These are phyloP conservation scores for Anthophora plumipes DNA, from an alignment of 2,888 invertebrate species.

Conservation along the genomic window DNA sequence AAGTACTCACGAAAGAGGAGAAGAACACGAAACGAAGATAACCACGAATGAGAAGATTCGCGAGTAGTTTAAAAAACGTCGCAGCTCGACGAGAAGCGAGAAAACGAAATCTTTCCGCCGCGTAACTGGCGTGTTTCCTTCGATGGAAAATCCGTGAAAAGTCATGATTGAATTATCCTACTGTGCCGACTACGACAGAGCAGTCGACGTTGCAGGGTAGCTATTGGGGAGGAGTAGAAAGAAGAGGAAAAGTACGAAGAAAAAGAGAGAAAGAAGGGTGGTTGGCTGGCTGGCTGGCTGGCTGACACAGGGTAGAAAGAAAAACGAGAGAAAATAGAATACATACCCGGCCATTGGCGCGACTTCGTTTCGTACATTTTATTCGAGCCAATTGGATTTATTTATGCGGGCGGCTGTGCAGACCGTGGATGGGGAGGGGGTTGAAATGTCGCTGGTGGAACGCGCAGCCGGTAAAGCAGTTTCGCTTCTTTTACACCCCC, in stretches of 20 bases:
- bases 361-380: slow-evolving; percentile 77
- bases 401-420: slow-evolving; percentile 74
- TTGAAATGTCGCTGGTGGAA: slow-evolving; percentile 61
- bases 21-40: slow-evolving; percentile 14
- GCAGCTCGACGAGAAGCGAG: slow-evolving; percentile 33
- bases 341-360: slow-evolving; percentile 69
- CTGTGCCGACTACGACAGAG: slow-evolving; percentile 53
- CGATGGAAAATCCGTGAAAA: slow-evolving; percentile 74
- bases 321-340: slow-evolving; percentile 73
- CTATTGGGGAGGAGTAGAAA: not conserved
- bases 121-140: slow-evolving; percentile 70
- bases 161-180: slow-evolving; percentile 74
- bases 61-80: slow-evolving; percentile 49
- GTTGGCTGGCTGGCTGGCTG: slow-evolving; percentile 32
- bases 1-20: slow-evolving; percentile 11
- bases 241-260: slow-evolving; percentile 1
- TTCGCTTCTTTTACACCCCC: slow-evolving; percentile 65
- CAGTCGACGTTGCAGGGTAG: slow-evolving; percentile 30
- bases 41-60: slow-evolving; percentile 35
- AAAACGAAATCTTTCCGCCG: slow-evolving; percentile 62
- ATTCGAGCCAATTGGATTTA: slow-evolving; percentile 80
- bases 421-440: slow-evolving; percentile 58
- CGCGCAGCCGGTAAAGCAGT: slow-evolving; percentile 74
- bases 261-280: slow-evolving; percentile 11
- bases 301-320: slow-evolving; percentile 43